Base-by-base conservation (phyloP, 1,140 invertebrate genomes). In the Idris sp. region DNA sequence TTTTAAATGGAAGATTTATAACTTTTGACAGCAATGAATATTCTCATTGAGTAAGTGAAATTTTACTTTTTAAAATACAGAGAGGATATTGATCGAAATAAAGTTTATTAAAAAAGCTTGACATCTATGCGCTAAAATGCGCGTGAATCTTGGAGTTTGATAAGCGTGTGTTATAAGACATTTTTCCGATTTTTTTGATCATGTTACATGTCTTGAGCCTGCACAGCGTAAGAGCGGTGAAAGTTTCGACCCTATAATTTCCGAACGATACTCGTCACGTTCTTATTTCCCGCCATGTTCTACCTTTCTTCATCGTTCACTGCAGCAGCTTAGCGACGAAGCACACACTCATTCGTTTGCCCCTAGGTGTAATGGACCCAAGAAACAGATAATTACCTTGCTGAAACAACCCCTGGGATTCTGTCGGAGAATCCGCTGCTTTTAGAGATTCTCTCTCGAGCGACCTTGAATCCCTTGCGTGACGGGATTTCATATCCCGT, bases 211-310 rank as follows among this genome's bases (percentile, higher is more conserved):
- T n/a, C n/a, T n/a, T n/a, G n/a, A 58, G 48, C 48, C 61, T 74
- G 54, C 53, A 67, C 61, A 67, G 53, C 67, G n/a, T 74, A 67
- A 74, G 71, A 65, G 44, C 48, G 53, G 61, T 46, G 49, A 59
- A 62, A 68, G 38, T 41, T 14, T 75, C 77, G 77, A 83, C 79
- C 77, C 79, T 81, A 83, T 83, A 86, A 86, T 86, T 86, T 86
- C 83, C 84, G 79, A 76, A 76, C 81, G 77, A 78, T 81, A 79
- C 79, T 84, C 80, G 83, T 73, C 79, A 79, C 80, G 79, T 80
- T 84, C 81, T 84, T 84, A 84, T 86, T 86, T 86, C 83, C 82
- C 81, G 81, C 84, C 83, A 84, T 81, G 84, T 85, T 77, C 76
- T 44, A 72, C 48, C 77, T 74, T 74, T 67, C 74, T 72, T 64